Evolutionary conservation across 1,140 invertebrate genomes (phyloP).

Genomic region (Dendrolimus kikuchii): DNA sequence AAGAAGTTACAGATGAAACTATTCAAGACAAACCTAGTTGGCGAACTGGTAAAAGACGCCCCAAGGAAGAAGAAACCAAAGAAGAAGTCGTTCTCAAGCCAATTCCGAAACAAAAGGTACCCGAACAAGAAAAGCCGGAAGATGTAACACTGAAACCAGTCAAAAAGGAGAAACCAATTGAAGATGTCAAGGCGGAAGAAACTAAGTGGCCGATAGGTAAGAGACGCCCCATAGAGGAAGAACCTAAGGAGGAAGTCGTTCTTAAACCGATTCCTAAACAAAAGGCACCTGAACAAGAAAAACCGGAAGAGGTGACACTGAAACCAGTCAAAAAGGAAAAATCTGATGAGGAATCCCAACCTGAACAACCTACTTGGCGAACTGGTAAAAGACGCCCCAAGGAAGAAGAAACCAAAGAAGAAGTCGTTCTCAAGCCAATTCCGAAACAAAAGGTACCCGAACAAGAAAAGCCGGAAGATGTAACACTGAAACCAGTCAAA

Average conservation of each 20-base stretch:
- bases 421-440: conserved; percentile 19
- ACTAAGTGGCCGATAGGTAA: conserved; percentile 25
- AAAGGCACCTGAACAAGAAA: conserved; percentile 9
- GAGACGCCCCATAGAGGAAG: conserved; percentile 37
- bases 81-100: conserved; percentile 49
- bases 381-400: conserved; percentile 42
- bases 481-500: conserved; percentile 9
- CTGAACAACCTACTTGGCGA: conserved; percentile 58
- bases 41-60: conserved; percentile 2
- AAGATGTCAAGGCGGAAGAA: conserved; percentile 14
- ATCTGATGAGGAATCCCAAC: conserved; percentile 36
- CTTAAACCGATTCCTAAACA: conserved; percentile 38
- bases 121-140: conserved; percentile 3
- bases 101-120: conserved; percentile 4
- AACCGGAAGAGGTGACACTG: conserved; percentile 24
- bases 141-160: background rate
- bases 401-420: conserved; percentile 57
- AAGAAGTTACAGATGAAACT: conserved; percentile 14
- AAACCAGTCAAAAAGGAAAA: conserved; percentile 54
- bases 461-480: background rate
- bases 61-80: conserved; percentile 5
- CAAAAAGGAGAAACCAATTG: conserved; percentile 10
- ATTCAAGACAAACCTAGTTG: background rate
- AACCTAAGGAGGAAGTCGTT: conserved; percentile 32
- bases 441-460: conserved; percentile 19